phyloP scores from a whole-genome alignment of 2,113 vertebrate species.

The Megaceryle maxima region DNA sequence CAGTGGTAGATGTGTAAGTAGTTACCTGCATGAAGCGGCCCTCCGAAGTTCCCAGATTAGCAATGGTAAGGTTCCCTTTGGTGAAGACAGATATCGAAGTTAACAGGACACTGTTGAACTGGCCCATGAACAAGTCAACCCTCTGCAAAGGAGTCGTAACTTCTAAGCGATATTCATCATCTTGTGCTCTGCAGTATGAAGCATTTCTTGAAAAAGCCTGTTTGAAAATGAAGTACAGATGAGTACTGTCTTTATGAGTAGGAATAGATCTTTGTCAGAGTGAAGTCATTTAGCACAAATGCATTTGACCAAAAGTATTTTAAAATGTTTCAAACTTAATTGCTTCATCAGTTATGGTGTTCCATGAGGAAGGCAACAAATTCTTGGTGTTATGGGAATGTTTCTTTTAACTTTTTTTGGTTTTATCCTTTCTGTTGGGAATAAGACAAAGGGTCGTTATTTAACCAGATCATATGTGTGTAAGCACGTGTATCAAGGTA shows the following conservation, averaged over 20 bases:
- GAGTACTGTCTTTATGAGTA: slow-evolving; percentile 14
- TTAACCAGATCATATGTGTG: not conserved
- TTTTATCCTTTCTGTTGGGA: not conserved
- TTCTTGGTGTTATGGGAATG: not conserved
- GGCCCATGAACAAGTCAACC: slow-evolving; percentile 89
- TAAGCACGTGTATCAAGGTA: not conserved
- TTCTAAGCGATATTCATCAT: slow-evolving; percentile 90
- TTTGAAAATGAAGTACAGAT: slow-evolving; percentile 63
- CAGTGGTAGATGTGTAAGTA: not conserved
- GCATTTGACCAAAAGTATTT: slow-evolving; percentile 46
- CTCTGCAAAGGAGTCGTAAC: slow-evolving; percentile 87
- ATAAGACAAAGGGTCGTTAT: not conserved
- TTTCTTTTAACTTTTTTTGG: not conserved
- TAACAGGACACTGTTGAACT: slow-evolving; percentile 86
- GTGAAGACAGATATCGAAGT: slow-evolving; percentile 88
- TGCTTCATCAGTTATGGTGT: slow-evolving; percentile 45
- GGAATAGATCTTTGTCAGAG: slow-evolving; percentile 43
- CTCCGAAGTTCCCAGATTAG: slow-evolving; percentile 88
- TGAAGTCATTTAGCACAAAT: slow-evolving; percentile 58
- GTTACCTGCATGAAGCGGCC: slow-evolving; percentile 93
- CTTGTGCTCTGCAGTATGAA: slow-evolving; percentile 84
- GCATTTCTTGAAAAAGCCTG: slow-evolving; percentile 88
- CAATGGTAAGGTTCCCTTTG: slow-evolving; percentile 84
- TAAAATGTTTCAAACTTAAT: slow-evolving; percentile 49
- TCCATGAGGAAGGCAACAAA: not conserved